Evolutionary conservation across 2,888 invertebrate species (phyloP), one percentile per base, ranked within the genome.

Genomic region (Parnassius mnemosyne): DNA sequence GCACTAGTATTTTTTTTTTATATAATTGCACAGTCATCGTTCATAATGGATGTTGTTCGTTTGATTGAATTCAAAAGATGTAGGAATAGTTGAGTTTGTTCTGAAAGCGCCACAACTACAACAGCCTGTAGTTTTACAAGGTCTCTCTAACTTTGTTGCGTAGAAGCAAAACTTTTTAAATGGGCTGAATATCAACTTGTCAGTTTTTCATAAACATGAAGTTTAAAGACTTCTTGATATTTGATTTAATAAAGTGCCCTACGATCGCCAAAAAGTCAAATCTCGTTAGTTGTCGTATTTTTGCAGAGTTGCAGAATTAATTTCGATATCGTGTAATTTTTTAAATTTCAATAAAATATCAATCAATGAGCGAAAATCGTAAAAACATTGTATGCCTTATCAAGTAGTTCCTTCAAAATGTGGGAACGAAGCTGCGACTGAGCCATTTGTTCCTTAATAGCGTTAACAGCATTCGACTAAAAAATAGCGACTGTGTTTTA

Each of bases 401-500:
- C 5, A 7, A 34, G 34, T 7, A 34, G 34, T 44, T 42, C 10
- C 63, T 56, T 50, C 54, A 12, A 34, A 60, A 44, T 60, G 50
- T 51, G 16, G 34, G n/a, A 34, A 50, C 3, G 44, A 51, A 55
- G 20, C 43, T 50, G 60, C 54, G 55, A 25, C 55, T 51, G n/a
- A 44, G 10, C 1, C 42, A 44, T n/a, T 41, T 42, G 9, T 12
- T 43, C 43, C 11, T 43, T 10, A 13, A n/a, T 9, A 43, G 13
- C 20, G 13, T 44, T 58, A 25, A 25, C 3, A 34, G n/a, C 63
- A 60, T 69, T 64, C 49, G 63, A 68, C 65, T 68, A 59, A 68
- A 71, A 20, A 69, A 72, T 64, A 68, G 76, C 79, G 78, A 77
- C 76, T 78, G 77, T 77, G 77, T 70, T 71, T 70, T 63, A 75